Base-by-base conservation (phyloP, 2,113 vertebrate genomes). In the Cettia cetti region DNA sequence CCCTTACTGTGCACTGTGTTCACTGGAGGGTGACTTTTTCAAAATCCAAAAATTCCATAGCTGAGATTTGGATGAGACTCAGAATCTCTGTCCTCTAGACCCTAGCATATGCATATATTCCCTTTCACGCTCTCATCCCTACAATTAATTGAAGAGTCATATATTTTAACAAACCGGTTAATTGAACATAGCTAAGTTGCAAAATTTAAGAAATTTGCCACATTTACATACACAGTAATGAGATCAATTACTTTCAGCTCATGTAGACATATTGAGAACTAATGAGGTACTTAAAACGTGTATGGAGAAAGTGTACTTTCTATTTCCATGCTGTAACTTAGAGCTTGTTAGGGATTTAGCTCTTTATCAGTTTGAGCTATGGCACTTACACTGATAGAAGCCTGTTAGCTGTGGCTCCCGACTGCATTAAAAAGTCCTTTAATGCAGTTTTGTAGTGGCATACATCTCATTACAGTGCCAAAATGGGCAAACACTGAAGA, bases 201-300 rank as follows among this genome's bases (percentile, higher is more conserved):
- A 96, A 97, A 96, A 95, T 82, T 76, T 87, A 78, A 92, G 91
- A 92, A 90, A 89, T 95, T 92, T 89, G 57, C 91, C 86, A 93
- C 72, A 77, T 96, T 96, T 96, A 93, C 82, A 95, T 86, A 92
- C 80, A 88, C 45, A 78, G 71, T 91, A 96, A 97, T 77, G 78
- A 93, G 78, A 97, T 97, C 96, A 97, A 96, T 97, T 96, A 92
- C 94, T 92, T 96, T 63, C 91, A 90, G 84, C 83, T 97, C 86
- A 72, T 94, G 78, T 90, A 95, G 95, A 97, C 53, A 26, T 95
- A 96, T 94, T 94, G 95, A 82, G 95, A 91, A 96, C 96, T 97
- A 97, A 97, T 95, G 97, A 97, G 97, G 87, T 93, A 96, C 95
- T 97, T 97, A 97, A 95, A 96, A 96, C 39, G 24, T 89, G 82